Conservation (phyloP, 2,113 vertebrate genomes). For the Gobiocypris rarus region DNA sequence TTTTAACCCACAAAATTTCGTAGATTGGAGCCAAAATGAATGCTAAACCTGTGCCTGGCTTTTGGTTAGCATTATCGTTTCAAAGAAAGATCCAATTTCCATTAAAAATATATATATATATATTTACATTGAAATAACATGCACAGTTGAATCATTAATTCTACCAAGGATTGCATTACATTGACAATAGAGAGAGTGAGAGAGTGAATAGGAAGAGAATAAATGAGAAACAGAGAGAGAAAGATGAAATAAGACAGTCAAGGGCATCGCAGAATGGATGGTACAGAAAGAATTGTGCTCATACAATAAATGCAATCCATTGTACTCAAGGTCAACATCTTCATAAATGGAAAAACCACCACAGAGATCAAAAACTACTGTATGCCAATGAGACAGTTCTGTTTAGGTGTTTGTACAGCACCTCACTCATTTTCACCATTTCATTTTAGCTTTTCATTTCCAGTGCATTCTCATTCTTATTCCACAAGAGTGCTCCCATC, state of each 20-base stretch:
- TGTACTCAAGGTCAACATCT: conserved; percentile 30
- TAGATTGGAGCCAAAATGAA: too few relatives aligned
- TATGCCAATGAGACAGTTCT: background rate
- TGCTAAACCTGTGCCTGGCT: background rate
- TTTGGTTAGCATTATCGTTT: background rate
- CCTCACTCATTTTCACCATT: conserved; percentile 3
- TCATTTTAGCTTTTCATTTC: conserved; percentile 5
- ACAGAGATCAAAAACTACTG: background rate
- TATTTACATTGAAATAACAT: background rate
- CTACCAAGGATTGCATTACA: background rate
- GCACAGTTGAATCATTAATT: background rate
- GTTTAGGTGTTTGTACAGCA: background rate
- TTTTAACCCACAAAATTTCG: too few relatives aligned
- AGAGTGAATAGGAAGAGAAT: background rate
- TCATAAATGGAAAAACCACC: conserved; percentile 1
- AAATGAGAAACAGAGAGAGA: background rate
- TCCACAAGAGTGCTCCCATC: conserved; percentile 43
- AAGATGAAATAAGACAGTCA: background rate
- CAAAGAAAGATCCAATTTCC: too few relatives aligned
- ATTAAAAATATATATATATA: too few relatives aligned
- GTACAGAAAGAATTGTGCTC: background rate
- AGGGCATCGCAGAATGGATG: background rate
- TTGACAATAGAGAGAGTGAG: background rate
- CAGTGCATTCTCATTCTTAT: conserved; percentile 45
- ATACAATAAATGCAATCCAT: background rate